phyloP scores from a whole-genome alignment of 1,140 invertebrate species.

The Spodoptera frugiperda region DNA sequence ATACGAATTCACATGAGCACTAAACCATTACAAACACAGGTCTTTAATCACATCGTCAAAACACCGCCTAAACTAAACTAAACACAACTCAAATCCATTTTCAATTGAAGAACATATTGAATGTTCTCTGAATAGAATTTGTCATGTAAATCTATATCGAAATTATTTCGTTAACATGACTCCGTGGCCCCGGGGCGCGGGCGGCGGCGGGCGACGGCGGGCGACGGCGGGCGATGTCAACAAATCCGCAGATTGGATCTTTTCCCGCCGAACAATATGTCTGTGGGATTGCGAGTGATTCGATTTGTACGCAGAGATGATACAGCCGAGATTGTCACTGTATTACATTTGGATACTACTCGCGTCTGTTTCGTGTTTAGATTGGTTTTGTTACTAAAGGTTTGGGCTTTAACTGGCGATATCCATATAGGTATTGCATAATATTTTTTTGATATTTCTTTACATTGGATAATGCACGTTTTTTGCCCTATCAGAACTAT shows the following conservation, averaged over 20 bases:
- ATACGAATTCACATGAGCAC: no score
- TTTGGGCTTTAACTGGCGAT: no score
- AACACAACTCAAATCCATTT: background rate
- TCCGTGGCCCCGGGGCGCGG: background rate
- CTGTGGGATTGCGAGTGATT: slow-evolving; percentile 42
- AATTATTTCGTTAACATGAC: slow-evolving; percentile 17
- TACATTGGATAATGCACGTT: no score
- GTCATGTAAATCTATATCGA: slow-evolving; percentile 27
- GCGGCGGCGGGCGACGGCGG: background rate
- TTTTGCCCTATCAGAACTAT: no score
- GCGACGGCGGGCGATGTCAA: background rate
- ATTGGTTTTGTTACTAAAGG: background rate
- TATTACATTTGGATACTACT: slow-evolving; percentile 11
- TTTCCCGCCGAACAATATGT: slow-evolving; percentile 39
- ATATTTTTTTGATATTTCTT: no score
- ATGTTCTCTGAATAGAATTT: background rate
- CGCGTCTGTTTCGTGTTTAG: slow-evolving; percentile 8
- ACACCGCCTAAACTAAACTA: no score
- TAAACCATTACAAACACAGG: no score
- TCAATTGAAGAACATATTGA: background rate
- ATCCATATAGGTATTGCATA: no score
- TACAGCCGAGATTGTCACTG: slow-evolving; percentile 37
- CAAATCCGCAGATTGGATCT: slow-evolving; percentile 34
- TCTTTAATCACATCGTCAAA: no score
- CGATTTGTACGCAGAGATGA: slow-evolving; percentile 35